phyloP scores from a whole-genome alignment of 2,797 vertebrate genomes.

The Hemitrygon akajei region DNA sequence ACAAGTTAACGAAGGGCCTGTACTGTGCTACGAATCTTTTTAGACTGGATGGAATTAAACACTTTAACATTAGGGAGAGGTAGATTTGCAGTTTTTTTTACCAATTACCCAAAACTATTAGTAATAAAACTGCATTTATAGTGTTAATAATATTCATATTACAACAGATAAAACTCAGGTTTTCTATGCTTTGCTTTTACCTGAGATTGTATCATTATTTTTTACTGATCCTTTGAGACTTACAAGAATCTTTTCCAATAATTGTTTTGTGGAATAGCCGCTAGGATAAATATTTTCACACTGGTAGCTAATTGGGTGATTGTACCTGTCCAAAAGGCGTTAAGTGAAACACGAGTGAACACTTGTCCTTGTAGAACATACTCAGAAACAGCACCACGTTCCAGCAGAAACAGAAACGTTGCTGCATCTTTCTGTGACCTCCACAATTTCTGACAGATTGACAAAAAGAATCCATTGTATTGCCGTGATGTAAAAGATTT shows the following conservation, averaged over 20 bases:
- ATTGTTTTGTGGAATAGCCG: conserved; percentile 20
- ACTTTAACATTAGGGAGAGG: neutral
- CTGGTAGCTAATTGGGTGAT: conserved; percentile 19
- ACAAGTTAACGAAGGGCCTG: too few relatives aligned
- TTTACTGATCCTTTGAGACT: neutral
- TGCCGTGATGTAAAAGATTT: neutral
- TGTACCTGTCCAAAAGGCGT: neutral
- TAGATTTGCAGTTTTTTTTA: neutral
- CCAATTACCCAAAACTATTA: neutral
- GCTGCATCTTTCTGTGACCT: neutral
- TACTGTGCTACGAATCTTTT: too few relatives aligned
- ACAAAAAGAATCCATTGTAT: neutral
- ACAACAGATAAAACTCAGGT: neutral
- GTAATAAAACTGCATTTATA: neutral
- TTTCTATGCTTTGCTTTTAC: neutral
- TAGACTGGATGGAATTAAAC: neutral
- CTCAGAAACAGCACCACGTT: neutral
- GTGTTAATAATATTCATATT: neutral
- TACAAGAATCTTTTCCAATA: neutral
- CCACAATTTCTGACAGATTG: neutral
- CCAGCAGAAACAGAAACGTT: neutral
- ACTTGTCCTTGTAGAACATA: neutral
- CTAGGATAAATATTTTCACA: neutral
- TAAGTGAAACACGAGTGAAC: neutral
- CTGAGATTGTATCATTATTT: neutral